Evolutionary conservation across 2,113 vertebrate species (phyloP), one percentile per base, ranked within the genome.

Genomic region (Cryptotis parvus): DNA sequence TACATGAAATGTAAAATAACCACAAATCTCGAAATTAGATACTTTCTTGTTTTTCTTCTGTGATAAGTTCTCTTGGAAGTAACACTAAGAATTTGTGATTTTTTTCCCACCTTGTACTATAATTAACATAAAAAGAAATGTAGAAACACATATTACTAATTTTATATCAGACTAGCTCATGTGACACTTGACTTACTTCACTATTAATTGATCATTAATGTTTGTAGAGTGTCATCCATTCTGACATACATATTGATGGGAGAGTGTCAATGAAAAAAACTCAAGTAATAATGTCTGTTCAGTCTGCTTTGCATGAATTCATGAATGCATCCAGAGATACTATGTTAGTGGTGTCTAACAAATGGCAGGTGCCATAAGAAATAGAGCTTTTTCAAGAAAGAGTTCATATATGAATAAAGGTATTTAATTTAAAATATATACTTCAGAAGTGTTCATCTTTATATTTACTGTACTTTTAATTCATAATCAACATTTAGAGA

Each of bases 1-100:
- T 41, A 95, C 78, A 88, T 92, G 75, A 96, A 96, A 96, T 95
- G 94, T 95, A 96, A 96, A 96, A 94, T 94, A 96, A 94, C 82
- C 75, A 88, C 22, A 87, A 93, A 74, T 35, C 81, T 88, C 84
- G 72, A 95, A 95, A 95, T 79, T 84, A 94, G 82, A 91, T 65
- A 76, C 52, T 84, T 85, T 78, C 43, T 83, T 95, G 69, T 83
- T 86, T 88, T 93, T 96, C 75, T 80, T 91, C 87, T 87, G 93
- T 90, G 94, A 93, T 95, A 87, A 94, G 35, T 75, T 92, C 87
- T 95, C 87, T 95, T 95, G 69, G 93, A 95, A 73, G 58, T 78
- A 91, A 5, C 65, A 92, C 45, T 82, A 68, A 79, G 61, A 86
- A 94, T 95, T 94, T 96, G 6, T 86, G 10, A 41, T 49, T 75